Evolutionary conservation across 2,797 vertebrate genomes (phyloP).

Genomic region (Tadarida brasiliensis): DNA sequence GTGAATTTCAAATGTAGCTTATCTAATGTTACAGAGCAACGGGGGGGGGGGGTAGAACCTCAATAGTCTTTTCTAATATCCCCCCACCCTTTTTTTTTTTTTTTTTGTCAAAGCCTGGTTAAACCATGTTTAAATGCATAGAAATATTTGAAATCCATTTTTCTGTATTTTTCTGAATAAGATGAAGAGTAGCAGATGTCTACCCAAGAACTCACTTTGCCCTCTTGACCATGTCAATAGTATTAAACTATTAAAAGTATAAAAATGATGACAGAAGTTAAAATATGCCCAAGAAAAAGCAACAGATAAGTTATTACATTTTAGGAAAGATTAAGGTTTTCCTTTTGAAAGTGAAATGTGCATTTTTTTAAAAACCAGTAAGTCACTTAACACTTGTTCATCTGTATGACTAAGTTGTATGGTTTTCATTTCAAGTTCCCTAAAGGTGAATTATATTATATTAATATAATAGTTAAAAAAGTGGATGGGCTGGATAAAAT

Average conservation of each 20-base stretch:
- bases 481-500: neutral
- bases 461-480: slow-evolving; percentile 25
- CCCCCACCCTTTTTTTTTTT: neutral
- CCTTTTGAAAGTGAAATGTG: neutral
- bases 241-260: neutral
- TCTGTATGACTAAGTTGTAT: neutral
- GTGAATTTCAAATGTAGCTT: neutral
- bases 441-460: neutral
- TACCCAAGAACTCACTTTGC: neutral
- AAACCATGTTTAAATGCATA: neutral
- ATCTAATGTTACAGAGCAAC: neutral
- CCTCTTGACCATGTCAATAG: neutral
- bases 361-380: neutral
- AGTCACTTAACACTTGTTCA: neutral
- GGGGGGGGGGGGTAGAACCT: neutral
- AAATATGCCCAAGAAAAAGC: neutral
- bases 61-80: neutral
- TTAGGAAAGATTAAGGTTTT: neutral
- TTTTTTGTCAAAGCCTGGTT: neutral
- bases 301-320: neutral
- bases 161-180: neutral
- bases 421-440: neutral
- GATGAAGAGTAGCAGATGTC: neutral
- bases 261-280: neutral
- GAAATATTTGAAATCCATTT: neutral